Conservation (phyloP, 2,113 vertebrate genomes). For the Pelmatolapia mariae region DNA sequence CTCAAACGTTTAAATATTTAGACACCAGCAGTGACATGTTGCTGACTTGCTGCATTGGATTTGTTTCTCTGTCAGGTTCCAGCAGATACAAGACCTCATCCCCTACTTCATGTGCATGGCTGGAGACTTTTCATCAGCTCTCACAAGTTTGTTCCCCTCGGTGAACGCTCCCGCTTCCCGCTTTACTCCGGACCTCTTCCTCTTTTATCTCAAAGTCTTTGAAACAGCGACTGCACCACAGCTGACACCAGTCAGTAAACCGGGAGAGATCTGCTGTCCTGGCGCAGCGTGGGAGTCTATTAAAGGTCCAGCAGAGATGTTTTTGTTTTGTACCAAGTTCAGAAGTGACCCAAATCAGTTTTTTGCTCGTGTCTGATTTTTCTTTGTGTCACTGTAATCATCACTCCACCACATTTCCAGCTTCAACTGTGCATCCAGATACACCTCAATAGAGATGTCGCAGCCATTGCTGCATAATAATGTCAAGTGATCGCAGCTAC, state of each 20-base stretch:
- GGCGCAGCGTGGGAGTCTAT: slow-evolving; percentile 41
- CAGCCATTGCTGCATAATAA: background rate
- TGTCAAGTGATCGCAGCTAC: background rate
- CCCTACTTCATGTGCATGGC: slow-evolving; percentile 56
- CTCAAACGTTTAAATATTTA: background rate
- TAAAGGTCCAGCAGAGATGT: slow-evolving; percentile 13
- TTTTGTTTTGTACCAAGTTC: background rate
- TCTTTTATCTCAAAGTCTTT: slow-evolving; percentile 60
- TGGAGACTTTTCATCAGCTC: slow-evolving; percentile 29
- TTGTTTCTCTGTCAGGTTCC: slow-evolving; percentile 5
- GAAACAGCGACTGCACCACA: slow-evolving; percentile 43
- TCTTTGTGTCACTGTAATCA: background rate
- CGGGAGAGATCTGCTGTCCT: background rate
- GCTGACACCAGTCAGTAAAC: background rate
- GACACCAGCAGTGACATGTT: background rate
- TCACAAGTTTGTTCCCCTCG: background rate
- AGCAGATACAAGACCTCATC: slow-evolving; percentile 39
- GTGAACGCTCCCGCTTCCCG: slow-evolving; percentile 7
- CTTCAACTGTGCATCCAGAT: background rate
- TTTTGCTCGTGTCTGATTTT: background rate
- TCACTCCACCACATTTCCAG: background rate
- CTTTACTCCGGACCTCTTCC: slow-evolving; percentile 44
- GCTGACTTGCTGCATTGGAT: background rate
- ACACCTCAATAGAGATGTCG: background rate
- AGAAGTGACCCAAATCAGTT: background rate